A percentile compares a stretch with the other conserved stretches of the same genome.
Evolutionary conservation across 1,140 invertebrate species (phyloP).

Genomic region (Cydia pomonella): DNA sequence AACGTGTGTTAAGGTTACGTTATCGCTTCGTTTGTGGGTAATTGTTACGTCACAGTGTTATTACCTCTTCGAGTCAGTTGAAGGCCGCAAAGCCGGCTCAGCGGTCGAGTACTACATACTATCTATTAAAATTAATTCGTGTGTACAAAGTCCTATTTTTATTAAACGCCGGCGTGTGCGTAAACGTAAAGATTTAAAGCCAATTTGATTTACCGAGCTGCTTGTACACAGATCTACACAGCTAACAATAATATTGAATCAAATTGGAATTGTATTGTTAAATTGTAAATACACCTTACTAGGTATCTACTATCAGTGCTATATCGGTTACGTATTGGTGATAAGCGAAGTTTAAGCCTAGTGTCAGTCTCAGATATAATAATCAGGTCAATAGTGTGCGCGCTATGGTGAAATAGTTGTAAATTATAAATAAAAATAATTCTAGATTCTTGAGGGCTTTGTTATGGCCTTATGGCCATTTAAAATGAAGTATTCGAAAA

Average conservation of each 20-base stretch:
- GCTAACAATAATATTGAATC: neutral
- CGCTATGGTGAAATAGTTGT: neutral
- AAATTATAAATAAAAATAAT: neutral
- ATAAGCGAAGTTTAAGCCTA: constrained; percentile 23
- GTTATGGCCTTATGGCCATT: neutral
- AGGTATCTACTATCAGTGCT: neutral
- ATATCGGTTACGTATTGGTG: neutral
- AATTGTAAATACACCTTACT: neutral
- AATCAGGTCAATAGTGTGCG: neutral
- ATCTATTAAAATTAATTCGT: neutral
- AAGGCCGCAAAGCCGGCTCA: constrained; percentile 30
- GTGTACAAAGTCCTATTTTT: neutral
- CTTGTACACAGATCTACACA: neutral
- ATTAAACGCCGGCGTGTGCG: neutral
- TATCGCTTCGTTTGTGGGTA: constrained; percentile 33
- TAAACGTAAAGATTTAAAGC: neutral
- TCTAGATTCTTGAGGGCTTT: too few species aligned
- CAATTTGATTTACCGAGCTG: neutral
- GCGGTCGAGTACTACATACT: constrained; percentile 31
- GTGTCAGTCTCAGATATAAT: neutral
- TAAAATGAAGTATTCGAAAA: constrained; percentile 45
- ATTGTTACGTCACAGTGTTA: constrained; percentile 24
- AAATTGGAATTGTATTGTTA: neutral
- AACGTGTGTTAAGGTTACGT: too few species aligned
- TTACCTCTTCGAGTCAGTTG: constrained; percentile 35